phyloP scores from a whole-genome alignment of 2,113 vertebrate species.

The Podarcis muralis region DNA sequence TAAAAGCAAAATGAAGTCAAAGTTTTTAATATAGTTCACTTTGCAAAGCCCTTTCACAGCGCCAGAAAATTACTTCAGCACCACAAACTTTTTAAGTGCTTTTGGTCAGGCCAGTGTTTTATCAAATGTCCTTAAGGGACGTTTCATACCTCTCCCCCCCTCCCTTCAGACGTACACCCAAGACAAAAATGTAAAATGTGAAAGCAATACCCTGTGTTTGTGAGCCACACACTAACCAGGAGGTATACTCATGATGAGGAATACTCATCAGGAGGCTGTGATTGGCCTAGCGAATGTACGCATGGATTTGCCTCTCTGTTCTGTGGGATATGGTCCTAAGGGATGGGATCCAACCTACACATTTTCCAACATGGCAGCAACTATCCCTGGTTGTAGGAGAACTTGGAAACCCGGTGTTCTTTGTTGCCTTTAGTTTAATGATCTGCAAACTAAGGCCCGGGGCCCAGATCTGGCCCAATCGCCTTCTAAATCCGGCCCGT shows the following conservation, averaged over 20 bases:
- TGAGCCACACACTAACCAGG: not conserved
- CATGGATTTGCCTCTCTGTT: not conserved
- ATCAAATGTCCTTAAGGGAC: not conserved
- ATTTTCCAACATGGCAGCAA: not conserved
- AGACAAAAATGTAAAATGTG: not conserved
- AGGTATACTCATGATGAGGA: not conserved
- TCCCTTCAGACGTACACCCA: not conserved
- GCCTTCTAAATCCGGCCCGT: no score
- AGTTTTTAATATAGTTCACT: slow-evolving; percentile 31
- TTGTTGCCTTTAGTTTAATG: not conserved
- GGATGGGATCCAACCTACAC: not conserved
- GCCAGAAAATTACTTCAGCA: not conserved
- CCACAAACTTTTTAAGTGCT: slow-evolving; percentile 14
- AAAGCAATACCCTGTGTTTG: not conserved
- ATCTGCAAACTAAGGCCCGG: no score
- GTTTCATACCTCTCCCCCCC: not conserved
- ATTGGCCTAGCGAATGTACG: not conserved
- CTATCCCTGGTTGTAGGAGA: not conserved
- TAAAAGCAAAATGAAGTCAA: slow-evolving; percentile 49
- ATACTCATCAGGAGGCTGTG: not conserved
- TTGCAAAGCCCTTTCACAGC: slow-evolving; percentile 7
- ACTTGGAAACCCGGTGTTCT: not conserved
- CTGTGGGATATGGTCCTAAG: not conserved
- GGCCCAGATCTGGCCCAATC: no score
- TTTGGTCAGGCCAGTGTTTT: slow-evolving; percentile 31